These are phyloP conservation scores for Caradrina clavipalpis DNA, from an alignment of 2,888 invertebrate genomes.

Conservation along the genomic window DNA sequence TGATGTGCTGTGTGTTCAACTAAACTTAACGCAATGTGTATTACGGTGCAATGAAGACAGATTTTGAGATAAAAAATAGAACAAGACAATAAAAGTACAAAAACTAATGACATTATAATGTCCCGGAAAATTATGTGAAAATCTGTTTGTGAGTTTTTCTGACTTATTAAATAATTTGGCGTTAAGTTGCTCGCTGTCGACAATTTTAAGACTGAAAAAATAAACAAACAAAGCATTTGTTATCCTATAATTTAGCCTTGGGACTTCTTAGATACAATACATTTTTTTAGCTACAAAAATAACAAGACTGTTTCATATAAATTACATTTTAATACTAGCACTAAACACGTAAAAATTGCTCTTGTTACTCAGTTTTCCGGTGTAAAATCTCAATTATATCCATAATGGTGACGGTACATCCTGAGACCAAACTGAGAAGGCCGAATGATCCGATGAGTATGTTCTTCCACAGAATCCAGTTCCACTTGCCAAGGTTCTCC, in stretches of 20 bases:
- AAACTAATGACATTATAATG: not conserved
- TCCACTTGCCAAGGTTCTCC: slow-evolving; percentile 92
- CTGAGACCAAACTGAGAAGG: slow-evolving; percentile 92
- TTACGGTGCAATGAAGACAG: not conserved
- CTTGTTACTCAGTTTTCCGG: slow-evolving; percentile 53
- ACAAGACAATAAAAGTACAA: not conserved
- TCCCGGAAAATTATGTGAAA: not conserved
- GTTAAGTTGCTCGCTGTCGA: not conserved
- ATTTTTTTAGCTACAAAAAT: slow-evolving; percentile 13
- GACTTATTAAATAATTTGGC: not conserved
- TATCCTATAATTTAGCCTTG: not conserved
- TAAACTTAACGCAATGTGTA: not conserved
- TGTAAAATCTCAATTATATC: slow-evolving; percentile 82
- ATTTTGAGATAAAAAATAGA: not conserved
- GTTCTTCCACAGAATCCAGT: slow-evolving; percentile 94
- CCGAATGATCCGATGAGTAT: slow-evolving; percentile 91
- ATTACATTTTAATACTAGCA: slow-evolving; percentile 43
- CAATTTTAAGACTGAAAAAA: not conserved
- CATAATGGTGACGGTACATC: slow-evolving; percentile 87
- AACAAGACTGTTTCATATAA: slow-evolving; percentile 28
- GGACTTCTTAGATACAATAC: not conserved
- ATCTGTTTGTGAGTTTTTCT: not conserved
- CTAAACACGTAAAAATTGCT: slow-evolving; percentile 28
- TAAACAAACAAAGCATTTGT: slow-evolving; percentile 9
- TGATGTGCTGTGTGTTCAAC: not conserved